A percentile compares a stretch with the other conserved stretches of the same genome.
Conservation (phyloP, 2,113 vertebrate species). For the Haplochromis burtoni region DNA sequence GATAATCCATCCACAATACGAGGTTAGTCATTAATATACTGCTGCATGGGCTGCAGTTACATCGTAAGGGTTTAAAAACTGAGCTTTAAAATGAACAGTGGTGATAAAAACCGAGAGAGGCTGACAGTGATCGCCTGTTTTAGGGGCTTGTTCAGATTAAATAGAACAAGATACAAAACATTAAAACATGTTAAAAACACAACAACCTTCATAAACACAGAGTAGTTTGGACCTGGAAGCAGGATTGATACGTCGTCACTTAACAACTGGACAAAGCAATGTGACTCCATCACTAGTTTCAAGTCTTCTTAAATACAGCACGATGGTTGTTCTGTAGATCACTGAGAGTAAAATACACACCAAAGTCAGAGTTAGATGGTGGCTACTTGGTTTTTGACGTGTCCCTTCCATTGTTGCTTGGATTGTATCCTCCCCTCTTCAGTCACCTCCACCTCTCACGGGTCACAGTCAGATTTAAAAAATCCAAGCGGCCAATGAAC, state of each 20-base stretch:
- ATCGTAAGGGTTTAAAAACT: rapidly evolving
- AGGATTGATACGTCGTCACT: background rate
- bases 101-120: background rate
- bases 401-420: rapidly evolving
- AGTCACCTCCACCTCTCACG: background rate
- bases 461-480: background rate
- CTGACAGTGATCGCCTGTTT: background rate
- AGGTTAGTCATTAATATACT: background rate
- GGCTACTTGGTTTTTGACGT: background rate
- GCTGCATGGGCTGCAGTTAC: rapidly evolving
- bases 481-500: background rate
- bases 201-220: background rate
- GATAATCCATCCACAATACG: rapidly evolving
- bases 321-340: background rate
- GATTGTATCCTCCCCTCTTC: background rate
- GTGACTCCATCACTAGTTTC: background rate
- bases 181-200: background rate
- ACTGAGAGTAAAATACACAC: background rate
- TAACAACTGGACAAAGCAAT: background rate
- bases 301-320: background rate
- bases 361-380: background rate
- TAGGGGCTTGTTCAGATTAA: background rate
- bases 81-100: rapidly evolving
- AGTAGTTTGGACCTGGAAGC: background rate
- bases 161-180: rapidly evolving